Evolutionary conservation across 1,140 invertebrate species (phyloP).

Genomic region (Leptopilina boulardi): DNA sequence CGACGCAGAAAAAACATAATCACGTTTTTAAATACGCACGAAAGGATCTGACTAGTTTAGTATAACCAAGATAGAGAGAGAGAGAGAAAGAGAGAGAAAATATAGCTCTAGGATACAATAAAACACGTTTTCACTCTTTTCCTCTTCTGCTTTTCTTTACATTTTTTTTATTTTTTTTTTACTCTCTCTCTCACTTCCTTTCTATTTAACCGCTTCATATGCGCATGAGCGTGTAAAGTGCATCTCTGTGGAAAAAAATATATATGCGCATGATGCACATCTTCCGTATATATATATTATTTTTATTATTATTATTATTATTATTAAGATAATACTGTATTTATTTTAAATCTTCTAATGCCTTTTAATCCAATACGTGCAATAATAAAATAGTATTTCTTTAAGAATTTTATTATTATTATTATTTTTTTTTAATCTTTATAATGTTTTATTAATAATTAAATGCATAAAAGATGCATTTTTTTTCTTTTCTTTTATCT

Average conservation of each 20-base stretch:
- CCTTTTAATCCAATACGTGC: background rate
- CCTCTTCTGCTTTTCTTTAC: constrained; percentile 17
- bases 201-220: constrained; percentile 21
- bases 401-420: too few relatives aligned
- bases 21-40: constrained; percentile 10
- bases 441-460: too few relatives aligned
- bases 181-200: background rate
- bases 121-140: constrained; percentile 31
- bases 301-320: too few relatives aligned
- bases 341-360: background rate
- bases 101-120: constrained; percentile 8
- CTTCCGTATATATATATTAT: background rate
- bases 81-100: too few relatives aligned
- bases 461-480: too few relatives aligned
- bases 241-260: constrained; percentile 9
- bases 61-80: background rate
- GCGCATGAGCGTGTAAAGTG: constrained; percentile 16
- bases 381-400: too few relatives aligned
- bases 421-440: too few relatives aligned
- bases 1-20: background rate
- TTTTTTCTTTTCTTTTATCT: too few relatives aligned
- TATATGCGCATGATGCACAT: background rate
- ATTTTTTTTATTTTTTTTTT: background rate
- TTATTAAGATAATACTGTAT: background rate
- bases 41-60: background rate